Base-by-base conservation (phyloP, 2,113 vertebrate species). In the Strigops habroptila region DNA sequence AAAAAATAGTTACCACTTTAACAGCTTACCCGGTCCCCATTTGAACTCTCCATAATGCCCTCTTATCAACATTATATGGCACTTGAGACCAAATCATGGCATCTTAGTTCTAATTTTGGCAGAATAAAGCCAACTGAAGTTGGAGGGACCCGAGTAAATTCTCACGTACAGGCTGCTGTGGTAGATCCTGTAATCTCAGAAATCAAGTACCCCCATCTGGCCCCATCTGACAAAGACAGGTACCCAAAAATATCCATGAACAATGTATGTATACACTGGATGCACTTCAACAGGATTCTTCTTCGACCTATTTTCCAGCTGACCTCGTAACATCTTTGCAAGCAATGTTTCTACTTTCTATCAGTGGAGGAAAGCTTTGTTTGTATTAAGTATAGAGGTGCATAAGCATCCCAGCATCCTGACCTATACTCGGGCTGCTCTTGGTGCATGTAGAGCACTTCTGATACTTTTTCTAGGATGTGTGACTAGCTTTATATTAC, bases 191-290 rank as follows among this genome's bases (percentile, higher is more conserved):
- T 52, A 74, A 63, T 6, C 30, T 78, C 35, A 89, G 35, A 84
- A 84, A 46, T 46, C 2, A 22, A 68, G 15, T 48, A 68, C 2
- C 3, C 4, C 18, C 8, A 33, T 46, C 19, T 46, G 16, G 23
- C 7, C 8, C 28, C 21, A 62, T 41, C 18, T 55, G 43, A 39
- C 6, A 11, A 37, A 31, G 13, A 75, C 8, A 63, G 5, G 12
- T 17, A 74, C 5, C 14, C 49, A 71, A 64, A 90, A 41, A 7
- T 60, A 60, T 88, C 31, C 24, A 31, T 7, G 3, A 52, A 33
- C 0, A 0, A 4, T 16, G 6, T 33, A 18, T 17, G 19, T 60
- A 48, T 27, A 52, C 5, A 35, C 19, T n/a, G 10, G 35, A 51
- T 46, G 10, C 10, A 55, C 33, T 77, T 78, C 35, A 76, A 30